Evolutionary conservation across 2,888 invertebrate species (phyloP), one percentile per base, ranked within the genome.

Genomic region (Polia nebulosa): DNA sequence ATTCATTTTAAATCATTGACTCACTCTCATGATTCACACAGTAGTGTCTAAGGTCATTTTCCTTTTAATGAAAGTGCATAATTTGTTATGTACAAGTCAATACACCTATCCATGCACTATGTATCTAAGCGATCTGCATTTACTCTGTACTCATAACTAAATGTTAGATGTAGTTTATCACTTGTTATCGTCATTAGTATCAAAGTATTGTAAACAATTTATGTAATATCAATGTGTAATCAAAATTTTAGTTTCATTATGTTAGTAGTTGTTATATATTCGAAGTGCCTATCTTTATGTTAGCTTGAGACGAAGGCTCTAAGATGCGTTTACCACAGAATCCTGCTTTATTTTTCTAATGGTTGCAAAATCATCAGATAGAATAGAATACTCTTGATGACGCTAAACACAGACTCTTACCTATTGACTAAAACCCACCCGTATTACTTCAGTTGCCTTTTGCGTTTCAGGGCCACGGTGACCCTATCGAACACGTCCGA

Each of bases 61-160:
- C 17, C 13, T 44, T 52, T 41, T 20, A 15, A 34, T 47, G 3
- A 58, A 51, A 65, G 29, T 41, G 55, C n/a, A 47, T 51, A 45
- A 44, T 20, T 45, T 39, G 25, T 49, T 51, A 57, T 47, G 17
- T 52, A 29, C 29, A 41, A 57, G n/a, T 52, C 36, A 49, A 41
- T 27, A 20, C 13, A 61, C 22, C 27, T 41, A 9, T 55, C 55
- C 1, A 49, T 45, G 44, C 78, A 65, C 59, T 34, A 29, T 60
- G 15, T 72, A 55, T 77, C 15, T 47, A 67, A 45, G 15, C 13
- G 32, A 51, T 55, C 39, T 69, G 77, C 80, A 78, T 78, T 78
- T 78, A 80, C 45, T 76, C 61, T 62, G 20, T 72, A 56, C 59
- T 51, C 60, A 1, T 72, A 57, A 41, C 13, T 72, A 78, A 36